Conservation (phyloP, 1,140 invertebrate genomes). For the Onthophagus taurus region DNA sequence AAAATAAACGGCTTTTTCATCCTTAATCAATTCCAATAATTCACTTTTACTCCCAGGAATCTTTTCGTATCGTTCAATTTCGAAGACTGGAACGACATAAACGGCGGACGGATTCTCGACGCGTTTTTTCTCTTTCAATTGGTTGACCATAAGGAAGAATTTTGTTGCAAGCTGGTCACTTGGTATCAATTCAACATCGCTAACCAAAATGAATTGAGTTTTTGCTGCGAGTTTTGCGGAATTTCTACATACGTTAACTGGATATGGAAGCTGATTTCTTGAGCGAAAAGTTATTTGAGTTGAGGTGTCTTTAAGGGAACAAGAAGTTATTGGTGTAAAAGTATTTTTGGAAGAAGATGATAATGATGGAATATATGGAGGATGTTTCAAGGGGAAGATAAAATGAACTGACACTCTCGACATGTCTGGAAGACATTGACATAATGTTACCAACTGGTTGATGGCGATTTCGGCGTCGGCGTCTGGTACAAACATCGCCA, state of each 20-base stretch:
- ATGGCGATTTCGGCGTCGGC: constrained; percentile 53
- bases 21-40: constrained; percentile 39
- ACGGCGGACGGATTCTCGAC: constrained; percentile 41
- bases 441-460: constrained; percentile 50
- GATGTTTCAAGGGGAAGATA: constrained; percentile 46
- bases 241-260: constrained; percentile 67
- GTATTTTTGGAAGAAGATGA: constrained; percentile 3
- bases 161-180: constrained; percentile 51
- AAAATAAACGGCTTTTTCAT: constrained; percentile 51
- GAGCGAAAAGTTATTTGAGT: constrained; percentile 43
- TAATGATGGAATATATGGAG: constrained; percentile 25
- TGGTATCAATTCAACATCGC: constrained; percentile 66
- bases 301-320: constrained; percentile 27
- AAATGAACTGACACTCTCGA: constrained; percentile 60
- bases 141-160: constrained; percentile 50
- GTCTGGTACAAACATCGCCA: constrained; percentile 61
- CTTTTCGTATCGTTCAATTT: constrained; percentile 52
- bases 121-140: constrained; percentile 37
- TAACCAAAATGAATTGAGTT: constrained; percentile 60
- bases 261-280: constrained; percentile 50
- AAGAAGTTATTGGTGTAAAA: constrained; percentile 31
- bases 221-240: constrained; percentile 50
- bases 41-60: constrained; percentile 50
- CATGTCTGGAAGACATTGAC: constrained; percentile 55
- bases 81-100: constrained; percentile 65